Evolutionary conservation across 2,113 vertebrate genomes (phyloP).

Genomic region (Corvus cornix): DNA sequence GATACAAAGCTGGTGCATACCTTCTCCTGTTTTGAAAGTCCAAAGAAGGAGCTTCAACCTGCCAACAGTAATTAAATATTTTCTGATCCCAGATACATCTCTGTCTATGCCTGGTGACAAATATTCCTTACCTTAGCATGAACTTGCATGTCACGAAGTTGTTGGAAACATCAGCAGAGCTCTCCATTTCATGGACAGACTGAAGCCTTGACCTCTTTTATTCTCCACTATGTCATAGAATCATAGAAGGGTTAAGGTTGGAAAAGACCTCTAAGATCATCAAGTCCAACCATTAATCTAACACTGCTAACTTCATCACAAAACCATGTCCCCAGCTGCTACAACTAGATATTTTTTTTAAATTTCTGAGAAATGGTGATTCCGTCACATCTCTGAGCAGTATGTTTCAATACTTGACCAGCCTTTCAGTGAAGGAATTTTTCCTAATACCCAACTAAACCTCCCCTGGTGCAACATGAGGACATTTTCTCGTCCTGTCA

Average conservation of each 20-base stretch:
- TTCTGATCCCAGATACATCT: background rate
- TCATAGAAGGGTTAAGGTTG: background rate
- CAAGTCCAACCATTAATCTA: background rate
- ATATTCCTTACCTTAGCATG: background rate
- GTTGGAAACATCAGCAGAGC: background rate
- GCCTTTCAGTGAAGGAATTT: background rate
- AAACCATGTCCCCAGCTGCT: background rate
- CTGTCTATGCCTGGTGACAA: background rate
- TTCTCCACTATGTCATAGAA: background rate
- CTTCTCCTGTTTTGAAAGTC: background rate
- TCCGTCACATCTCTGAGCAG: background rate
- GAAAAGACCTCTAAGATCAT: background rate
- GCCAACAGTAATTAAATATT: background rate
- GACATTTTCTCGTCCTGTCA: background rate
- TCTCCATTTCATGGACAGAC: background rate
- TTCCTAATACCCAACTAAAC: background rate
- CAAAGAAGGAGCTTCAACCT: background rate
- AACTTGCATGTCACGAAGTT: fast-evolving
- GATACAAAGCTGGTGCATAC: background rate
- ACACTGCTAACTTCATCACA: background rate
- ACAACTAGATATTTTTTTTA: background rate
- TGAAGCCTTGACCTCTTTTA: background rate
- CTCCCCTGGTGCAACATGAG: background rate
- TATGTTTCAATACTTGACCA: background rate
- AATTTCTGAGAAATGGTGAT: background rate